phyloP scores from a whole-genome alignment of 1,140 invertebrate genomes.

The Dendrolimus kikuchii region DNA sequence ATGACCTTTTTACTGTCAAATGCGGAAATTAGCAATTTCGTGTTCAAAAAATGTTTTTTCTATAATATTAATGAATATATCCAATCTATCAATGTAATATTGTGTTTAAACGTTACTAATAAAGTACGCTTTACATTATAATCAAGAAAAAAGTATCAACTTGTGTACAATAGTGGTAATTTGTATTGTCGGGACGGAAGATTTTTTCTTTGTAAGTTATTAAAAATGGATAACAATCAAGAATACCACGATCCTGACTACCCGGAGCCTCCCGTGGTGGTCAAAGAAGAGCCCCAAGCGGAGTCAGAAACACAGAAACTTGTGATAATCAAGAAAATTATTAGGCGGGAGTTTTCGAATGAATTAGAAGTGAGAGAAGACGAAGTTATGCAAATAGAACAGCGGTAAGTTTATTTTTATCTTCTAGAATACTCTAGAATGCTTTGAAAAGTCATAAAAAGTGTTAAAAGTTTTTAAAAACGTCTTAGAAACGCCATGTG shows the following conservation, averaged over 20 bases:
- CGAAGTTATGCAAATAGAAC: constrained; percentile 53
- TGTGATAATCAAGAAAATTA: constrained; percentile 51
- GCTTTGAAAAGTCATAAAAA: background rate
- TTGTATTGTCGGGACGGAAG: constrained; percentile 23
- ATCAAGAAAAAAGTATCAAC: constrained; percentile 15
- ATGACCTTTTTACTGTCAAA: constrained; percentile 41
- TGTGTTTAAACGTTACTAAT: constrained; percentile 17
- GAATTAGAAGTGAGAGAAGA: constrained; percentile 55
- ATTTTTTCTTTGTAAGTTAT: constrained; percentile 20
- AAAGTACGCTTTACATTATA: constrained; percentile 1
- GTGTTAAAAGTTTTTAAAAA: background rate
- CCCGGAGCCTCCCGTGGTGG: constrained; percentile 32
- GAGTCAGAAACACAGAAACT: constrained; percentile 46
- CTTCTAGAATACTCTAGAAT: background rate
- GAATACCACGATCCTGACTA: constrained; percentile 65
- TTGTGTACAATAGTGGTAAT: constrained; percentile 5
- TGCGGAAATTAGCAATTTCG: constrained; percentile 32
- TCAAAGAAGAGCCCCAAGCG: constrained; percentile 30
- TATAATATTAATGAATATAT: constrained; percentile 13
- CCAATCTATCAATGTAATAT: constrained; percentile 14
- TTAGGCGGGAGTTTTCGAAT: constrained; percentile 54
- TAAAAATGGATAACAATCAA: constrained; percentile 49
- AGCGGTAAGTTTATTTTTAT: constrained; percentile 37
- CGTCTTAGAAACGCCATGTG: constrained; percentile 10
- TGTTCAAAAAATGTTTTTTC: constrained; percentile 17